phyloP scores from a whole-genome alignment of 35 echinoderm and acorn worm genomes.

The Acanthaster planci region DNA sequence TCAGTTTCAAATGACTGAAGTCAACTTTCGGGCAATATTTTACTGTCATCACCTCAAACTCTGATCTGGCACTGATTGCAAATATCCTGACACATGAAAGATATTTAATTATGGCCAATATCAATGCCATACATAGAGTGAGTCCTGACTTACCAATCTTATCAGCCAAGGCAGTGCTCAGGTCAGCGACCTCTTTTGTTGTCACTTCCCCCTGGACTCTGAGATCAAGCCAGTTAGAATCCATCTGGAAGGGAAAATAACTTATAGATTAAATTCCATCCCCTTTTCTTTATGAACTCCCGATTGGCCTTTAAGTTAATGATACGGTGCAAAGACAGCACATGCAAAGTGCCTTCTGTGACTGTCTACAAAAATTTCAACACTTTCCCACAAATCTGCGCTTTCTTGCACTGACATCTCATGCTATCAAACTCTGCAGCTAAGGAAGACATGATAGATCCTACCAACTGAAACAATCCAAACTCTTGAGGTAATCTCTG shows the following conservation, averaged over 20 bases:
- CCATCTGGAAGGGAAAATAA: conserved; percentile 59
- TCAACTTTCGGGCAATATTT: too few species aligned
- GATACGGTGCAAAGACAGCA: background rate
- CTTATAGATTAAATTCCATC: background rate
- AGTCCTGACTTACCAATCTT: conserved; percentile 65
- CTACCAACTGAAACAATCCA: too few species aligned
- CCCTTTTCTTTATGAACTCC: background rate
- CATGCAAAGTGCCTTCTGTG: background rate
- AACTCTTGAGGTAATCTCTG: too few species aligned
- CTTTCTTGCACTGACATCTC: too few species aligned
- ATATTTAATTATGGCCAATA: too few species aligned
- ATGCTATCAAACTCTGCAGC: too few species aligned
- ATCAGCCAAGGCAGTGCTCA: conserved; percentile 60
- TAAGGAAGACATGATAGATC: too few species aligned
- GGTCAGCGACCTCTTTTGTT: conserved; percentile 58
- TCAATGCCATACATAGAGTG: background rate
- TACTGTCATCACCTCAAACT: background rate
- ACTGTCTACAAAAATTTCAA: background rate
- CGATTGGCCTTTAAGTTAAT: background rate
- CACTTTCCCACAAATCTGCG: background rate
- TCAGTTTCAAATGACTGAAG: too few species aligned
- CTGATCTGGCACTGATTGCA: too few species aligned
- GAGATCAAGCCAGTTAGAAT: conserved; percentile 90
- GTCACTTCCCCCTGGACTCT: conserved; percentile 63
- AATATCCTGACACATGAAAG: too few species aligned